Evolutionary conservation across 1,140 invertebrate species (phyloP), one percentile per base, ranked within the genome.

Genomic region (Elymnias hypermnestra): DNA sequence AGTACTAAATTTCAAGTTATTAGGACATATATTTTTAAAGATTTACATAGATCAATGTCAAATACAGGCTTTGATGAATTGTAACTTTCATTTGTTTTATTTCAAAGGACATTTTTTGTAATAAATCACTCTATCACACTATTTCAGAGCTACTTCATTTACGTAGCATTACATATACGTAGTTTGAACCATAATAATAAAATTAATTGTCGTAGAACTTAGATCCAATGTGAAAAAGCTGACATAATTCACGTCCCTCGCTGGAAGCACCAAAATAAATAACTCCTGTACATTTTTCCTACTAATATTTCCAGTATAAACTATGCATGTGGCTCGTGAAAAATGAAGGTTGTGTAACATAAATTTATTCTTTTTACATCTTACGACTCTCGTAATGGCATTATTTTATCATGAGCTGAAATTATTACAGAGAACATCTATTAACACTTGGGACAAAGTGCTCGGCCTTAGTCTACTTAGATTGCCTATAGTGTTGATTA

Each of bases 271-370:
- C 25, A 43, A 59, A 51, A 60, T 63, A 66, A 66, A 66, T 59
- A 59, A 57, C 42, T 54, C 49, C 31, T 18, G 50, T 59, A 57
- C 62, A 75, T 72, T 72, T 75, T 74, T 72, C 71, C 57, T 63
- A 59, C 63, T 74, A 67, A 72, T 65, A 72, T 72, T 74, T 63
- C 63, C 59, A 59, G 57, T 57, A 65, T 72, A 63, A 72, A 67
- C 67, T 69, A 69, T 69, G 65, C 66, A 71, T 72, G 59, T 44
- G 58, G 43, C 47, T 53, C 38, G 50, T 72, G 68, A 74, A 70
- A 74, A 72, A 74, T 74, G 66, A 67, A 69, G 62, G 59, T 61
- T 50, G 45, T 50, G 50, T 53, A 49, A 49, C 45, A 53, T 54
- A 54, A 48, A 55, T 62, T 47, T 49, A 9, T 53, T 5, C 38